phyloP scores from a whole-genome alignment of 2,888 invertebrate genomes.

The Lithophane leautieri region DNA sequence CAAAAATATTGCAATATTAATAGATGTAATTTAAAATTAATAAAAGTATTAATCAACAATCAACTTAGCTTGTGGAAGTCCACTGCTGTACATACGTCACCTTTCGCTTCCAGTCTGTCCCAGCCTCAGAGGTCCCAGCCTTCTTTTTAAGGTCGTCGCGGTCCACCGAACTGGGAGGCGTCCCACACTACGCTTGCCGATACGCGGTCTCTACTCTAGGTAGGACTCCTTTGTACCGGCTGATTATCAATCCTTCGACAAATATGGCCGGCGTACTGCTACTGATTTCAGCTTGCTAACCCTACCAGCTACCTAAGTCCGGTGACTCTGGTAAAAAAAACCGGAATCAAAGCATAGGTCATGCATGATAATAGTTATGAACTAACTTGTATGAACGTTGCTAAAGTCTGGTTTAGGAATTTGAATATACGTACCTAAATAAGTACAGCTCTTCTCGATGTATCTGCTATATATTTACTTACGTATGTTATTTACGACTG shows the following conservation, averaged over 20 bases:
- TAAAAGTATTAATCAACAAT: background rate
- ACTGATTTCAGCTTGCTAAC: background rate
- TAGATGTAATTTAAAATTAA: background rate
- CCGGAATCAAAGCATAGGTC: background rate
- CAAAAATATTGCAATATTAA: background rate
- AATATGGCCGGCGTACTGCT: no score
- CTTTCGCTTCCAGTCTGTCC: background rate
- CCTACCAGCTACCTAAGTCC: background rate
- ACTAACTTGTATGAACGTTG: background rate
- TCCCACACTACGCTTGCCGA: background rate
- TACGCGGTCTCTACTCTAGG: background rate
- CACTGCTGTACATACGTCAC: background rate
- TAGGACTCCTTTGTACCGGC: background rate
- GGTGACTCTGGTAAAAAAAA: background rate
- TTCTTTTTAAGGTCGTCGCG: no score
- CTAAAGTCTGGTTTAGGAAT: background rate
- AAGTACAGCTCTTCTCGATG: background rate
- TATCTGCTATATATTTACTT: background rate
- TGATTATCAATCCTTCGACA: background rate
- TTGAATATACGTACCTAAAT: background rate
- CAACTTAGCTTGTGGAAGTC: background rate
- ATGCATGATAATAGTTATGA: background rate
- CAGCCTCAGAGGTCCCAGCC: no score
- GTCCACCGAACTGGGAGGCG: no score
- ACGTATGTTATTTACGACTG: conserved; percentile 28